A percentile compares a stretch with the other conserved stretches of the same genome.
Conservation (phyloP, 1,140 invertebrate genomes). For the Heliconius congener region DNA sequence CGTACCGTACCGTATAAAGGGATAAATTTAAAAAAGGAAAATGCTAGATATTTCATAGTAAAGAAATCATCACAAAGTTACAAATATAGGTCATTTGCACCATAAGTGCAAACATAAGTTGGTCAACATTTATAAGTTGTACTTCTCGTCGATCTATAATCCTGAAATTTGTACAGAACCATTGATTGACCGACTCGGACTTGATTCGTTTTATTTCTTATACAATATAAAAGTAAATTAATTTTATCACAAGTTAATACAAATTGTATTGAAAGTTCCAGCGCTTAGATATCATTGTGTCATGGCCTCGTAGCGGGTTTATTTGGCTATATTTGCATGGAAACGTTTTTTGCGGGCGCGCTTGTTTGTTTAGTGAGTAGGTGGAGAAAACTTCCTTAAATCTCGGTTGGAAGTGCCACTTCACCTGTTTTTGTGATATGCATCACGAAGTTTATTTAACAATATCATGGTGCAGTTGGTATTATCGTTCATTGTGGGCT, state of each 20-base stretch:
- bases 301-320: constrained; percentile 65
- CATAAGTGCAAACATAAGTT: too few relatives aligned
- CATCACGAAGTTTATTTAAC: background rate
- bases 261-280: constrained; percentile 19
- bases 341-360: constrained; percentile 78
- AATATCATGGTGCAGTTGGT: background rate
- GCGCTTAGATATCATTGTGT: constrained; percentile 41
- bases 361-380: constrained; percentile 77
- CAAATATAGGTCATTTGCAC: too few relatives aligned
- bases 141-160: too few relatives aligned
- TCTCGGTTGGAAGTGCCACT: constrained; percentile 52
- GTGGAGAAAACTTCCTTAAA: constrained; percentile 66
- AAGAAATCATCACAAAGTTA: too few relatives aligned
- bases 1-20: too few relatives aligned
- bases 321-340: constrained; percentile 79
- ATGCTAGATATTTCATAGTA: too few relatives aligned
- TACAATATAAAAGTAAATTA: background rate
- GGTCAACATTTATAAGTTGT: too few relatives aligned
- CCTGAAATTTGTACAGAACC: too few relatives aligned
- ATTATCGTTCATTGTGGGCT: background rate
- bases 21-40: too few relatives aligned
- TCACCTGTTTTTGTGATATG: constrained; percentile 53
- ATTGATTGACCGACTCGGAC: too few relatives aligned
- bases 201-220: background rate
- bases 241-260: background rate